A percentile compares a stretch with the other conserved stretches of the same genome.
Conservation (phyloP, 2,888 invertebrate species). For the Drosophila vallismaia region DNA sequence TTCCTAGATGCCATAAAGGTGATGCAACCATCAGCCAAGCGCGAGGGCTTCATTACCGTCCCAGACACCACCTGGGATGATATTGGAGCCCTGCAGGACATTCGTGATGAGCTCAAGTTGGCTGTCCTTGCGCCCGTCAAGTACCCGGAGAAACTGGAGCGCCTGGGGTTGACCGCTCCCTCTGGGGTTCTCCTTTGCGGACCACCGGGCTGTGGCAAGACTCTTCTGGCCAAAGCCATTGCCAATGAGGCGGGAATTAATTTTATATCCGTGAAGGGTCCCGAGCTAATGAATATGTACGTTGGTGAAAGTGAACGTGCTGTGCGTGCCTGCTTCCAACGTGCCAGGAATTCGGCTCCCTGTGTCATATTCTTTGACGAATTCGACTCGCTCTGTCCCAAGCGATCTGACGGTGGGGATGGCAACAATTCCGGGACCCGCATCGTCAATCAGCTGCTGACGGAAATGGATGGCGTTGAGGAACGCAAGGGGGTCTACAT, state of each 20-base stretch:
- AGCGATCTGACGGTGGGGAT: slow-evolving; percentile 89
- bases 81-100: slow-evolving; percentile 94
- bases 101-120: slow-evolving; percentile 94
- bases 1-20: slow-evolving; percentile 91
- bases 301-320: slow-evolving; percentile 99
- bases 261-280: slow-evolving; percentile 99
- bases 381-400: slow-evolving; percentile 97
- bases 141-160: slow-evolving; percentile 91
- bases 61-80: slow-evolving; percentile 99
- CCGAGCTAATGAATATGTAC: slow-evolving; percentile 99
- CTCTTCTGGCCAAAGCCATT: slow-evolving; percentile 97
- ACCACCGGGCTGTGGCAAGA: slow-evolving; percentile 98
- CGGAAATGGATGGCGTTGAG: slow-evolving; percentile 99
- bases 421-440: slow-evolving; percentile 90
- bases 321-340: slow-evolving; percentile 96
- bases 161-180: slow-evolving; percentile 91
- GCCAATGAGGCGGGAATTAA: slow-evolving; percentile 99
- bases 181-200: slow-evolving; percentile 97
- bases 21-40: slow-evolving; percentile 96
- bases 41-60: slow-evolving; percentile 98
- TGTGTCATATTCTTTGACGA: slow-evolving; percentile 99
- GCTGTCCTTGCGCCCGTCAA: slow-evolving; percentile 96
- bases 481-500: slow-evolving; percentile 96
- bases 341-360: slow-evolving; percentile 97
- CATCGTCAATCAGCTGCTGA: slow-evolving; percentile 97